Conservation (phyloP, 2,888 invertebrate genomes). For the Deilephila elpenor region DNA sequence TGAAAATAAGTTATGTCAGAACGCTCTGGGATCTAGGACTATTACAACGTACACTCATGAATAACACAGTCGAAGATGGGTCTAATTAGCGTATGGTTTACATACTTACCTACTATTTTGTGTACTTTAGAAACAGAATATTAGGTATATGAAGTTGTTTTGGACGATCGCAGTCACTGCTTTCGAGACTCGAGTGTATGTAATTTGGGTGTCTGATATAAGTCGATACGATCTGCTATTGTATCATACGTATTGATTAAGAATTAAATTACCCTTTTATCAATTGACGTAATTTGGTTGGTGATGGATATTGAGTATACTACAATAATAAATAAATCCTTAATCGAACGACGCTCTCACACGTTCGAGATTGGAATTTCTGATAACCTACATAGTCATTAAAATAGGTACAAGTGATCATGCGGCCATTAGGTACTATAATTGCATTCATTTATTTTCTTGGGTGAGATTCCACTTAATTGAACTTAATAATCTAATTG, state of each 20-base stretch:
- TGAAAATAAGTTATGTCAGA: no score
- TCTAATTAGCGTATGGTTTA: not conserved
- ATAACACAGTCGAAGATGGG: no score
- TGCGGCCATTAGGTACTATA: not conserved
- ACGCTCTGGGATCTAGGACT: no score
- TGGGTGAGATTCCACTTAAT: not conserved
- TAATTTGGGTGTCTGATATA: not conserved
- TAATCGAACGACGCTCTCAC: not conserved
- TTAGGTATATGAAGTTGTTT: not conserved
- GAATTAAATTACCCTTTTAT: slow-evolving; percentile 18
- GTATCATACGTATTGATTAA: slow-evolving; percentile 8
- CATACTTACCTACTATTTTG: not conserved
- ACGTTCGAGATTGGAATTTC: slow-evolving; percentile 20
- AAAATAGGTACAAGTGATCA: not conserved
- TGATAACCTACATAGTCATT: slow-evolving; percentile 15
- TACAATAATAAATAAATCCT: slow-evolving; percentile 18
- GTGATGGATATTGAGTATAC: not conserved
- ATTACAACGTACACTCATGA: no score
- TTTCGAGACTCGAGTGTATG: not conserved
- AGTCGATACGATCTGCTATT: not conserved
- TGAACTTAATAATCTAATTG: not conserved
- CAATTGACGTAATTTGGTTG: slow-evolving; percentile 11
- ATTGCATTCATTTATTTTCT: not conserved
- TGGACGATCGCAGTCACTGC: not conserved
- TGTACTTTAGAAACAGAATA: not conserved